These are phyloP conservation scores for Kryphioiulus occultus DNA, from an alignment of 2,888 invertebrate genomes.

Conservation along the genomic window DNA sequence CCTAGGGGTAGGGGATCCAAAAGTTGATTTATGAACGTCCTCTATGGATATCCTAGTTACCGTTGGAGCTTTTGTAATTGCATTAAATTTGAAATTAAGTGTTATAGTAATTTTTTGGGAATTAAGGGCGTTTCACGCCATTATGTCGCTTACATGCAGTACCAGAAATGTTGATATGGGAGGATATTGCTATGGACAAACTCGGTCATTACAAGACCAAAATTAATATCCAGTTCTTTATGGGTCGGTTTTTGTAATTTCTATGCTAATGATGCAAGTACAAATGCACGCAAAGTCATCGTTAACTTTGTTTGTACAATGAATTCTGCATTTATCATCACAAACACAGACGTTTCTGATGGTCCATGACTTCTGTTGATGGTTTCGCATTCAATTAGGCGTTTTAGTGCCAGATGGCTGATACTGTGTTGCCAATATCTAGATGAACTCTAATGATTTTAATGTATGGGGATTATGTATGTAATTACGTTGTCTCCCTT, in stretches of 20 bases:
- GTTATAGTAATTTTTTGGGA: background rate
- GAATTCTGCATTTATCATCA: background rate
- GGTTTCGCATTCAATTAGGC: background rate
- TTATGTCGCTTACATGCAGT: background rate
- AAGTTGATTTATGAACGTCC: too few relatives aligned
- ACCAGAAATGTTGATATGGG: too few relatives aligned
- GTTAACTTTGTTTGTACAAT: background rate
- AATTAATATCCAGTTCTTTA: background rate
- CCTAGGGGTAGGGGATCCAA: too few relatives aligned
- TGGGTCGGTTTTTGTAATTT: background rate
- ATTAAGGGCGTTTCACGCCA: background rate
- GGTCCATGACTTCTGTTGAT: background rate
- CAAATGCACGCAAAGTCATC: background rate
- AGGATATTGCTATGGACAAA: background rate
- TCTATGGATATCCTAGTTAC: too few relatives aligned
- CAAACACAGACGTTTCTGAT: background rate
- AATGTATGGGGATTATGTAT: background rate
- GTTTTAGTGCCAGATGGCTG: background rate
- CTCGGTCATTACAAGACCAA: background rate
- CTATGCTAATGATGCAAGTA: background rate
- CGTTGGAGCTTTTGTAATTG: too few relatives aligned
- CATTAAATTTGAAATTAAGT: too few relatives aligned
- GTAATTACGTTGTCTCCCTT: background rate
- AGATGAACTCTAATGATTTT: too few relatives aligned
- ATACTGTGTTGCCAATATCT: background rate